Percentiles rank a stretch among this genome's conserved stretches.
Conservation (phyloP, 1,140 invertebrate species). For the Bombus confusus region DNA sequence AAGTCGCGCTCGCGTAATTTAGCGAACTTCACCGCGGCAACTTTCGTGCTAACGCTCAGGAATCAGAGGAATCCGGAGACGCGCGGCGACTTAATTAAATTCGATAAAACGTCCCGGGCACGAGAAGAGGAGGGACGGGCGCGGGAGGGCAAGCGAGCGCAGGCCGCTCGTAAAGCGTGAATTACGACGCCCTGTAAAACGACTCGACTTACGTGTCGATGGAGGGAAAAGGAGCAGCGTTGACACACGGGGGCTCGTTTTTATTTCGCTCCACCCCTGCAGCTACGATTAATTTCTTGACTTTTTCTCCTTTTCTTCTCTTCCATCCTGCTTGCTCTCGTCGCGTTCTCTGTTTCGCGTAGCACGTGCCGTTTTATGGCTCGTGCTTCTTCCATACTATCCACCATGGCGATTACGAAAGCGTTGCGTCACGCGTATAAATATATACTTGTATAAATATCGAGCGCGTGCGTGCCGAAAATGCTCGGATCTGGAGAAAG, state of each 20-base stretch:
- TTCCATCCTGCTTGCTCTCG: not conserved
- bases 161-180: conserved; percentile 37
- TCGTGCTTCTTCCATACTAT: not conserved
- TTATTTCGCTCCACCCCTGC: conserved; percentile 19
- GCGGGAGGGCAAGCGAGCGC: not conserved
- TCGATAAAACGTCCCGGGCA: conserved; percentile 24
- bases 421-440: conserved; percentile 27
- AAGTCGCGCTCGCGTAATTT: not conserved
- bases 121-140: too few species aligned
- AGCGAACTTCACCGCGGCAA: not conserved
- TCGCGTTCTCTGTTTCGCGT: not conserved
- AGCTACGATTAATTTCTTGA: conserved; percentile 29
- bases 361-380: conserved; percentile 18
- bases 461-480: not conserved
- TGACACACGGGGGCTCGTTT: conserved; percentile 14
- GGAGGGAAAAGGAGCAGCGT: not conserved
- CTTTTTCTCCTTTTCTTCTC: not conserved
- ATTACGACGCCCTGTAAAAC: conserved; percentile 38
- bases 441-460: conserved; percentile 43
- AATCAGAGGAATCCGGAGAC: conserved; percentile 18
- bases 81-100: conserved; percentile 48
- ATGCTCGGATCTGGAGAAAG: not conserved
- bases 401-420: conserved; percentile 27
- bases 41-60: not conserved
- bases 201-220: conserved; percentile 41